Percentiles rank a stretch among this genome's conserved stretches.
Conservation (phyloP, 2,113 vertebrate species). For the Stigmatopora nigra region DNA sequence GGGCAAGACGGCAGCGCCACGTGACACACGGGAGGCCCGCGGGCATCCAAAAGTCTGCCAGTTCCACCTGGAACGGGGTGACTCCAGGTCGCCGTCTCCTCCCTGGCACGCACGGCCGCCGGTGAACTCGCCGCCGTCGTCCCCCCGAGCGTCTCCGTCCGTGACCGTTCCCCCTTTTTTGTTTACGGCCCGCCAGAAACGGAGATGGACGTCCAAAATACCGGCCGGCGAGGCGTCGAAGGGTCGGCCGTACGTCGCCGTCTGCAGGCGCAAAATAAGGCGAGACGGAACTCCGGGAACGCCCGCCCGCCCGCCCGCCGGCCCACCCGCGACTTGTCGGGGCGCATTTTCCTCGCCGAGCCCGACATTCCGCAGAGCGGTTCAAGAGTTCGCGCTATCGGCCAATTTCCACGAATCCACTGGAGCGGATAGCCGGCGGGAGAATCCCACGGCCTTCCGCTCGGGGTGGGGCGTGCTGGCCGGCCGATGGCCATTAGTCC, state of each 20-base stretch:
- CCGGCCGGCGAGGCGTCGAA: neutral
- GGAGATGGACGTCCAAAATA: neutral
- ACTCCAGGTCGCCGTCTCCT: too few relatives aligned
- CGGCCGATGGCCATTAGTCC: neutral
- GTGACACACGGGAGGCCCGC: too few relatives aligned
- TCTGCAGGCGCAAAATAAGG: neutral
- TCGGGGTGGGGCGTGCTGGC: neutral
- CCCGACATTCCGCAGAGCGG: constrained; percentile 77
- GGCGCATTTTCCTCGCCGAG: constrained; percentile 20
- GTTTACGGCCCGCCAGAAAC: too few relatives aligned
- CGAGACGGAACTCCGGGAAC: neutral
- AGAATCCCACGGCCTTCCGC: neutral
- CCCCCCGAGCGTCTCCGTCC: too few relatives aligned
- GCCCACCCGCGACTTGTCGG: constrained; percentile 23
- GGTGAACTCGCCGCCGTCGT: too few relatives aligned
- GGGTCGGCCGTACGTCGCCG: neutral
- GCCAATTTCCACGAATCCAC: constrained; percentile 70
- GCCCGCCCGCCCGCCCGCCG: neutral
- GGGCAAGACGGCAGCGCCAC: too few relatives aligned
- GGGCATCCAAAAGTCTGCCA: too few relatives aligned
- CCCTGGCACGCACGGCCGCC: too few relatives aligned
- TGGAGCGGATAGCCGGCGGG: constrained; percentile 24
- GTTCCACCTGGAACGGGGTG: too few relatives aligned
- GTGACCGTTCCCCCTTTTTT: too few relatives aligned
- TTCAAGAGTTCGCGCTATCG: constrained; percentile 95